phyloP scores from a whole-genome alignment of 2,113 vertebrate species.

The Sporophila hypoxantha region DNA sequence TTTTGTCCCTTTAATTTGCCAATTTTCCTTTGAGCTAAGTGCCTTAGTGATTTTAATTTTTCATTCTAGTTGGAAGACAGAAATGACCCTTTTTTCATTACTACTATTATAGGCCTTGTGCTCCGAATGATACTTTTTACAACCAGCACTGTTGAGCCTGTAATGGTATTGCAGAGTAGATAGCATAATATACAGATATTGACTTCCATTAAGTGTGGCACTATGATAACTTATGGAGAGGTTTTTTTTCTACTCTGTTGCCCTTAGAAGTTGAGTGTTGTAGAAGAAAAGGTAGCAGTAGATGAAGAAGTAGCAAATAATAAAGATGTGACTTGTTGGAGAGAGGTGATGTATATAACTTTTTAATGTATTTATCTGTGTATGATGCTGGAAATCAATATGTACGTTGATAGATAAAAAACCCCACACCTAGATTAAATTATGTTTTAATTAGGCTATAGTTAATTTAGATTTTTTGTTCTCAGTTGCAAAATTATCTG shows the following conservation, averaged over 20 bases:
- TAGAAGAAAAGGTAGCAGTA: slow-evolving; percentile 34
- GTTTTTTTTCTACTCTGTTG: slow-evolving; percentile 34
- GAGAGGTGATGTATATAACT: background rate
- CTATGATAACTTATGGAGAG: slow-evolving; percentile 32
- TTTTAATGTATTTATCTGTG: background rate
- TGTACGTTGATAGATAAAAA: background rate
- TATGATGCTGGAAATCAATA: background rate
- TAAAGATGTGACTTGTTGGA: background rate
- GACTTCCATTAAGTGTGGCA: slow-evolving; percentile 61
- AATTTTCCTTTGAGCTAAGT: slow-evolving; percentile 72
- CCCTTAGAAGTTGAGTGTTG: slow-evolving; percentile 28
- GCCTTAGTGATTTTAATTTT: slow-evolving; percentile 72
- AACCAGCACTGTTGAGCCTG: slow-evolving; percentile 46
- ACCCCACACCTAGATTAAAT: background rate
- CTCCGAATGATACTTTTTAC: slow-evolving; percentile 64
- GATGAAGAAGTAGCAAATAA: background rate
- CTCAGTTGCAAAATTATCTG: background rate
- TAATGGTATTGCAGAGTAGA: slow-evolving; percentile 68
- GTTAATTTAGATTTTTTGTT: background rate
- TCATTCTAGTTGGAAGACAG: slow-evolving; percentile 62
- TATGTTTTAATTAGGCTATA: background rate
- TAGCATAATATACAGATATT: slow-evolving; percentile 63
- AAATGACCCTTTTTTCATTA: slow-evolving; percentile 65
- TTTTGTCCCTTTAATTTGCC: slow-evolving; percentile 72
- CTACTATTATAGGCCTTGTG: slow-evolving; percentile 49